phyloP scores from a whole-genome alignment of 1,140 invertebrate genomes.

The Ladona fulva region DNA sequence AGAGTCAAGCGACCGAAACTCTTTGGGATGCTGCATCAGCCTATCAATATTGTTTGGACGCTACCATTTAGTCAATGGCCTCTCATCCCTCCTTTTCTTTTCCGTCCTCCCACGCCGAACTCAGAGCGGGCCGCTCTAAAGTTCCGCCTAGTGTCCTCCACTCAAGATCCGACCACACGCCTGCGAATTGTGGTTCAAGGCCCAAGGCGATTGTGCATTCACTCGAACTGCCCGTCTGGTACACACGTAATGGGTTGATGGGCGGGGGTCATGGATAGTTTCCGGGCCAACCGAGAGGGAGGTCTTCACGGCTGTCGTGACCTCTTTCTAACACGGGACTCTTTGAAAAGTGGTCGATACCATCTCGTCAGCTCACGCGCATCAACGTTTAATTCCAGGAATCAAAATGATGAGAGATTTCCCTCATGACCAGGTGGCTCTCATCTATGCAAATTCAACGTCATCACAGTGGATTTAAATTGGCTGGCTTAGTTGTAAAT shows the following conservation, averaged over 20 bases:
- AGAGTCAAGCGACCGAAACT: too few species aligned
- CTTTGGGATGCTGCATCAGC: too few species aligned
- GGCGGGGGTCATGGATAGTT: not conserved
- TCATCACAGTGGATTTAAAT: too few species aligned
- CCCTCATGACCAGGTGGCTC: too few species aligned
- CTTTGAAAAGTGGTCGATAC: not conserved
- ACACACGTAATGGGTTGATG: not conserved
- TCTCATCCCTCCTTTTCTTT: not conserved
- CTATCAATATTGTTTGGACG: too few species aligned
- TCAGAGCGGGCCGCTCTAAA: not conserved
- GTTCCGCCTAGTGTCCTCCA: not conserved
- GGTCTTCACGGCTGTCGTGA: not conserved
- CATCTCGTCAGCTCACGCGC: too few species aligned
- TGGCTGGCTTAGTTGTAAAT: too few species aligned
- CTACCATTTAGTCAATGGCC: too few species aligned
- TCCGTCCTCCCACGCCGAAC: not conserved
- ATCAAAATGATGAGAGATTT: too few species aligned
- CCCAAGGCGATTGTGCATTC: conserved; percentile 2
- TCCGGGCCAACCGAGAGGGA: not conserved
- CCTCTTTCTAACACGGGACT: not conserved
- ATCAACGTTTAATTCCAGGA: too few species aligned
- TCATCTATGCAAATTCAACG: too few species aligned
- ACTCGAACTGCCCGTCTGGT: not conserved
- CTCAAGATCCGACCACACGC: not conserved
- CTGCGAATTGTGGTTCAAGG: conserved; percentile 3